phyloP scores from a whole-genome alignment of 2,888 invertebrate genomes.

The Drosophila rellima region DNA sequence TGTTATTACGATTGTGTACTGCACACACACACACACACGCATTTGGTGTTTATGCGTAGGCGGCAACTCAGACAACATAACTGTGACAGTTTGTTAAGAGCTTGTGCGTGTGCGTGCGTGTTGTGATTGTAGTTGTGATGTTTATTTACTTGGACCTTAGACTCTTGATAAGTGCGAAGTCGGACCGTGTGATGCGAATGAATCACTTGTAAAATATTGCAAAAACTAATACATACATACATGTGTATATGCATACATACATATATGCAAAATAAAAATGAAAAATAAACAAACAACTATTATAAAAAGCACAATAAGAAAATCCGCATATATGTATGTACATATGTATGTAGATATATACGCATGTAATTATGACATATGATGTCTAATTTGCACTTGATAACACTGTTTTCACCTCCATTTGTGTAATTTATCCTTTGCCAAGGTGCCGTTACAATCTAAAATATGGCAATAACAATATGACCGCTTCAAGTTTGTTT shows the following conservation, averaged over 20 bases:
- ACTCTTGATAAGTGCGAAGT: slow-evolving; percentile 53
- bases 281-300: slow-evolving; percentile 15
- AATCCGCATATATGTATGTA: background rate
- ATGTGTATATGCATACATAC: too few species aligned
- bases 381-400: slow-evolving; percentile 20
- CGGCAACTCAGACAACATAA: slow-evolving; percentile 12
- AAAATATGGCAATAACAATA: slow-evolving; percentile 21
- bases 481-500: slow-evolving; percentile 28
- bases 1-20: slow-evolving; percentile 44
- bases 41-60: slow-evolving; percentile 46
- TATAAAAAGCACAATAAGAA: slow-evolving; percentile 22
- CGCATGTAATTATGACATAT: slow-evolving; percentile 10
- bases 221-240: slow-evolving; percentile 7
- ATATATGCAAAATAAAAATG: slow-evolving; percentile 5
- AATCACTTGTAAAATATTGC: slow-evolving; percentile 52
- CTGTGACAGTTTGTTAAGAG: slow-evolving; percentile 8
- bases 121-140: slow-evolving; percentile 20
- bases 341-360: background rate
- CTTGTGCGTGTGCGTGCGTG: slow-evolving; percentile 8
- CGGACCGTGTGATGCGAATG: slow-evolving; percentile 51
- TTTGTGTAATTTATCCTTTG: slow-evolving; percentile 28
- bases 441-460: slow-evolving; percentile 19
- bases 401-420: slow-evolving; percentile 2
- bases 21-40: slow-evolving; percentile 15
- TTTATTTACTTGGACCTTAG: slow-evolving; percentile 63